Evolutionary conservation across 2,113 vertebrate species (phyloP), one percentile per base, ranked within the genome.

Genomic region (Vidua macroura): DNA sequence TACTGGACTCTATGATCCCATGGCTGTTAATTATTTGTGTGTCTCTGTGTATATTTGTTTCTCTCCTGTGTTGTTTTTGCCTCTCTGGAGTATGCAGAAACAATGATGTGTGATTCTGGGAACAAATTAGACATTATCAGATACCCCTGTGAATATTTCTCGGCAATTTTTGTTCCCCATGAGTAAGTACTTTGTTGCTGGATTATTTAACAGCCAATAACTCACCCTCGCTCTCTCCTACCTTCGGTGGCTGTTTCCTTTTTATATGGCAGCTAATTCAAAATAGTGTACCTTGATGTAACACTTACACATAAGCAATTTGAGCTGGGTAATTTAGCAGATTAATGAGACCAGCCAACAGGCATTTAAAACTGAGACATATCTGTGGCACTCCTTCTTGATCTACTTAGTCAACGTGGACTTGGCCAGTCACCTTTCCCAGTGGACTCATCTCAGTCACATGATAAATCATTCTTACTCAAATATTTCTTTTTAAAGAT

Each of bases 301-400:
- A 92, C 90, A 86, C 95, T 97, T 96, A 87, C 88, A 96, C 93
- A 95, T 60, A 66, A 87, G 97, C 94, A 94, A 96, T 92, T 67
- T 94, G 97, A 97, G 96, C 93, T 67, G 94, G 93, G 97, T 93
- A 96, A 97, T 97, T 96, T 96, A 96, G 84, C 96, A 97, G 97
- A 97, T 97, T 97, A 97, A 95, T 93, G 94, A 94, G 91, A 95
- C 72, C 84, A 83, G 92, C 69, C 79, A 95, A 92, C 77, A 92
- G 81, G 62, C 92, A 88, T 93, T 89, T 78, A 79, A 89, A 96
- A 96, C 92, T 93, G 81, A 95, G 88, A 75, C 87, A 70, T 96
- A 95, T 95, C 97, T 96, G 88, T 82, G 77, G 75, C 94, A 95
- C 92, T 96, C 84, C 74, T 62, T 95, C 91, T 88, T 95, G 87